Evolutionary conservation across 2,113 vertebrate genomes (phyloP).

Genomic region (Crocuta crocuta): DNA sequence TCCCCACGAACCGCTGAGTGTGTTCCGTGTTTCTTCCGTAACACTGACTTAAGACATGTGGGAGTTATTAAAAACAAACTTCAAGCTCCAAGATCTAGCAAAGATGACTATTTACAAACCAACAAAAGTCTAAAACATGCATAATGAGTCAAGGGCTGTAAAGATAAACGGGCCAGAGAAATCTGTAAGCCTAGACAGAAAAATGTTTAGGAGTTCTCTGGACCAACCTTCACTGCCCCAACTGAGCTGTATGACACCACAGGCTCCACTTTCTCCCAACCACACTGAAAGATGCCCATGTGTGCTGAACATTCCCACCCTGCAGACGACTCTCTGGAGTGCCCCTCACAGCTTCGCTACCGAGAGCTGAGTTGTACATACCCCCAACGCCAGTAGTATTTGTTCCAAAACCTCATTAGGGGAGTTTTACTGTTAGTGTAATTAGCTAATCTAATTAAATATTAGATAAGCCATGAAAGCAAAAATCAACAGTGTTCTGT

Average conservation of each 20-base stretch:
- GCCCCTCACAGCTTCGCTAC: not conserved
- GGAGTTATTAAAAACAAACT: slow-evolving; percentile 11
- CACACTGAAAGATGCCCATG: not conserved
- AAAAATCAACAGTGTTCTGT: not conserved
- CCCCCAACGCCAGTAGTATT: not conserved
- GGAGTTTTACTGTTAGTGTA: not conserved
- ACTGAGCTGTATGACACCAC: not conserved
- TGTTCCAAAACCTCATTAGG: not conserved
- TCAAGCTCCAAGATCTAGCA: not conserved
- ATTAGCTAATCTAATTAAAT: slow-evolving; percentile 33
- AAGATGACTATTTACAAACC: not conserved
- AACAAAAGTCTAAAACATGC: not conserved
- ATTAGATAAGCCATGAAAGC: not conserved
- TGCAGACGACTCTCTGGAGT: not conserved
- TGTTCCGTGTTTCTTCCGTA: slow-evolving; percentile 9
- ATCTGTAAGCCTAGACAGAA: not conserved
- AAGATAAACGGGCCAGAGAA: slow-evolving; percentile 1
- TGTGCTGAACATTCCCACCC: not conserved
- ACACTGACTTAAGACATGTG: not conserved
- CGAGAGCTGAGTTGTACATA: not conserved
- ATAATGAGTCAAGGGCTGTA: not conserved
- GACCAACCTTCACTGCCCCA: not conserved
- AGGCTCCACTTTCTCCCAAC: not conserved
- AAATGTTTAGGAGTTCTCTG: not conserved
- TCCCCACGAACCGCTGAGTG: not conserved